Percentiles rank a stretch among this genome's conserved stretches.
Conservation (phyloP, 1,140 invertebrate species). For the Cotesia vestalis region DNA sequence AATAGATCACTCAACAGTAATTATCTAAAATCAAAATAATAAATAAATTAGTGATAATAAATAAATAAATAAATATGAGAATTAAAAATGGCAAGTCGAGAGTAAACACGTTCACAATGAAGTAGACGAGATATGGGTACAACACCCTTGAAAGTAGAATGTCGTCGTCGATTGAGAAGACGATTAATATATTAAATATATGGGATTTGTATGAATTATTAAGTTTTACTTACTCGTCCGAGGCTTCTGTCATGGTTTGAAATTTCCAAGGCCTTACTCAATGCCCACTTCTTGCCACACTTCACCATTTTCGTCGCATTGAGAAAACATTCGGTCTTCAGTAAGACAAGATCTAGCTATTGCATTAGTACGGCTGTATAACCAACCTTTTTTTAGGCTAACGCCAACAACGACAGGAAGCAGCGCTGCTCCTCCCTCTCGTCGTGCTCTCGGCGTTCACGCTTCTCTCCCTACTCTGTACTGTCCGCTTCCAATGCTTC, state of each 20-base stretch:
- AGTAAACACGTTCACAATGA: not conserved
- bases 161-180: not conserved
- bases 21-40: too few species aligned
- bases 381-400: constrained; percentile 41
- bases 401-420: constrained; percentile 44
- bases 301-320: constrained; percentile 66
- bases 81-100: too few species aligned
- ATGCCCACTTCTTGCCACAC: constrained; percentile 61
- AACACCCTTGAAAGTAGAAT: constrained; percentile 4
- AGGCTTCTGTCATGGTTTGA: constrained; percentile 66
- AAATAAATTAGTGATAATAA: too few species aligned
- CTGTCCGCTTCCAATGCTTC: not conserved
- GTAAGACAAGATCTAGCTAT: constrained; percentile 20
- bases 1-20: too few species aligned
- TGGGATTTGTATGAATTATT: not conserved
- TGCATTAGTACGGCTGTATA: not conserved
- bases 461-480: constrained; percentile 27
- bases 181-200: not conserved
- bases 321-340: constrained; percentile 62
- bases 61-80: too few species aligned
- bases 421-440: constrained; percentile 35
- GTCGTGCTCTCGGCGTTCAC: constrained; percentile 25
- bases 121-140: not conserved
- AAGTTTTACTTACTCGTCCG: constrained; percentile 64
- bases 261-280: constrained; percentile 60